These are phyloP conservation scores for Coendou prehensilis DNA, from an alignment of 2,797 vertebrate genomes.

Conservation along the genomic window DNA sequence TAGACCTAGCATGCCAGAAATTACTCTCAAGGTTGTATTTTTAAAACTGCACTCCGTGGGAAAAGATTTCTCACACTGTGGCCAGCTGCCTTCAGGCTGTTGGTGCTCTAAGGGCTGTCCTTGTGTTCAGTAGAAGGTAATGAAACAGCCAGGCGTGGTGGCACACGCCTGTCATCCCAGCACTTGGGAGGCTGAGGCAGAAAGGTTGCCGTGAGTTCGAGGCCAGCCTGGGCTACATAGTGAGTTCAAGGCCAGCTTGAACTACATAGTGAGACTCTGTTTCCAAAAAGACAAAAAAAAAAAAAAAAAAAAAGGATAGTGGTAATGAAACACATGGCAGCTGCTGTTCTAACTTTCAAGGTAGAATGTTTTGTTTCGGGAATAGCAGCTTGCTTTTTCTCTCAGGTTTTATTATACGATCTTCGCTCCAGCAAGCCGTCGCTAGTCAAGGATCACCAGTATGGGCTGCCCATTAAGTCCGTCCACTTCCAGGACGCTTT, in stretches of 20 bases:
- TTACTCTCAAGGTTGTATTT: neutral
- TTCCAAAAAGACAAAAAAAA: neutral
- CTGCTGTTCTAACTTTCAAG: slow-evolving; percentile 39
- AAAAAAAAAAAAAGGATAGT: neutral
- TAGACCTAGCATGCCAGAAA: neutral
- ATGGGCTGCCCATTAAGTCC: slow-evolving; percentile 96
- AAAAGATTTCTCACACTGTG: neutral
- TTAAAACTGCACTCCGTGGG: neutral
- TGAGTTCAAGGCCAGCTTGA: neutral
- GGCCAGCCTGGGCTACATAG: neutral
- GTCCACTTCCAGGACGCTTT: slow-evolving; percentile 94
- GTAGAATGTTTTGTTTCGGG: slow-evolving; percentile 19
- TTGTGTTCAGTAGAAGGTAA: neutral
- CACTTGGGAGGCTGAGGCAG: neutral
- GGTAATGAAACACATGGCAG: neutral
- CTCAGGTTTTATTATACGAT: slow-evolving; percentile 96
- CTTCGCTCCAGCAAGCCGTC: slow-evolving; percentile 96
- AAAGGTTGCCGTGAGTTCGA: neutral
- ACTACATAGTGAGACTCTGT: neutral
- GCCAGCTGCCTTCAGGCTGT: neutral
- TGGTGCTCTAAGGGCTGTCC: neutral
- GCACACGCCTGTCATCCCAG: neutral
- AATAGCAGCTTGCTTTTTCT: slow-evolving; percentile 25
- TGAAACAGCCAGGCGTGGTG: neutral
- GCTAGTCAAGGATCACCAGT: slow-evolving; percentile 97